Conservation (phyloP, 2,888 invertebrate genomes). For the Luperina testacea region DNA sequence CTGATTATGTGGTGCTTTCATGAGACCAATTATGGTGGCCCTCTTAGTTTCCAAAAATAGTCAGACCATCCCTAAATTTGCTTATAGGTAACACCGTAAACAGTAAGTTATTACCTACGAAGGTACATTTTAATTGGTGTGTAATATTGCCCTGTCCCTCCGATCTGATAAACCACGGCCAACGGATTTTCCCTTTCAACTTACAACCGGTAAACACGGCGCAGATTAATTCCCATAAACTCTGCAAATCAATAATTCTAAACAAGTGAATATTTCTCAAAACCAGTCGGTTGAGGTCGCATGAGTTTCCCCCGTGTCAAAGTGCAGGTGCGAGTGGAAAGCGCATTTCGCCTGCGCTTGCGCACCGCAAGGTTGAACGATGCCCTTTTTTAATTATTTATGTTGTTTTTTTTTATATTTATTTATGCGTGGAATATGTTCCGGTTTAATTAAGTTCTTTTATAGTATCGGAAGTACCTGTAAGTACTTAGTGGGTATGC, state of each 20-base stretch:
- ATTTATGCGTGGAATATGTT: slow-evolving; percentile 40
- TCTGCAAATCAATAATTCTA: slow-evolving; percentile 53
- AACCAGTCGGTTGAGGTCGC: slow-evolving; percentile 59
- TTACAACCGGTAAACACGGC: not conserved
- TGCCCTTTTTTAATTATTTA: slow-evolving; percentile 51
- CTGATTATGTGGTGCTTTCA: not conserved
- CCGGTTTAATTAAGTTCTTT: slow-evolving; percentile 50
- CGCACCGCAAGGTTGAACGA: slow-evolving; percentile 53
- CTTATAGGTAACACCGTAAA: not conserved
- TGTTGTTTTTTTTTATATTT: slow-evolving; percentile 23
- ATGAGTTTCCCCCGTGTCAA: slow-evolving; percentile 73
- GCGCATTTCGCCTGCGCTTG: slow-evolving; percentile 78
- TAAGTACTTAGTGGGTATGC: not conserved
- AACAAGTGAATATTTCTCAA: slow-evolving; percentile 52
- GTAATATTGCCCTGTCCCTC: not conserved
- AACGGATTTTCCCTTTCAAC: not conserved
- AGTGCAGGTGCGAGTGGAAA: slow-evolving; percentile 83
- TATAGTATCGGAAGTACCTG: slow-evolving; percentile 50
- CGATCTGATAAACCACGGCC: not conserved
- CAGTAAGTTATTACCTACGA: too few species aligned
- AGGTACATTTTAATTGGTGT: not conserved
- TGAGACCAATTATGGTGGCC: too few species aligned
- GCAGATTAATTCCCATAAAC: slow-evolving; percentile 26
- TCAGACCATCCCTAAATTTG: not conserved
- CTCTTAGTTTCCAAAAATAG: not conserved